Evolutionary conservation across 2,888 invertebrate species (phyloP).

Genomic region (Hemithea aestivaria): DNA sequence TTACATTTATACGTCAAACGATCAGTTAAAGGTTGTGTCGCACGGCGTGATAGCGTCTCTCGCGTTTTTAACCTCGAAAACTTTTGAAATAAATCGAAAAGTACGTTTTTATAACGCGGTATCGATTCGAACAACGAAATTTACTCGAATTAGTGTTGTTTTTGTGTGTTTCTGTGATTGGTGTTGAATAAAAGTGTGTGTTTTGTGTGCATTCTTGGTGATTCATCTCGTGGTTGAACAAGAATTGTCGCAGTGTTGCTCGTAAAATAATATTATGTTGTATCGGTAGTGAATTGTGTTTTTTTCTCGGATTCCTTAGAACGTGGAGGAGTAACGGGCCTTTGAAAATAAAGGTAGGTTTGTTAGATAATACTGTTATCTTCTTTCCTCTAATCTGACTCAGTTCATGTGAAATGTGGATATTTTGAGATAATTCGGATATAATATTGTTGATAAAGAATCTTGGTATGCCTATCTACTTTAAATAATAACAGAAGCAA

Average conservation of each 20-base stretch:
- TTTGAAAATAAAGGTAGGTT: conserved; percentile 33
- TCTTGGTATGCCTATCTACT: no score
- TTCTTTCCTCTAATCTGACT: no score
- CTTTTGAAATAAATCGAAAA: conserved; percentile 60
- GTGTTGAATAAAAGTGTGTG: conserved; percentile 45
- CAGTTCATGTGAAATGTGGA: no score
- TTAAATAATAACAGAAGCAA: no score
- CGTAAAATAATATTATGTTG: conserved; percentile 46
- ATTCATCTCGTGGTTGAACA: conserved; percentile 65
- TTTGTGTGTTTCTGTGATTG: conserved; percentile 44
- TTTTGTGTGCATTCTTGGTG: conserved; percentile 68
- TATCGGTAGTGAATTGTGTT: conserved; percentile 47
- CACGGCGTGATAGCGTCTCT: conserved; percentile 44
- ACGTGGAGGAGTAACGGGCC: conserved; percentile 30
- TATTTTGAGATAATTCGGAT: no score
- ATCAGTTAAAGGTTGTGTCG: conserved; percentile 53
- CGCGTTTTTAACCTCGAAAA: conserved; percentile 49
- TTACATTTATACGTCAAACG: conserved; percentile 59
- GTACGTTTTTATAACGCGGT: conserved; percentile 33
- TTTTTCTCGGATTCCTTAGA: conserved; percentile 33
- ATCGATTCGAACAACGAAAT: conserved; percentile 47
- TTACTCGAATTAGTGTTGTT: conserved; percentile 44
- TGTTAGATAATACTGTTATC: no score
- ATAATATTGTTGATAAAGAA: no score
- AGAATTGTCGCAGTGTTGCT: conserved; percentile 62